Evolutionary conservation across 2,888 invertebrate species (phyloP).

Genomic region (Megastigmus dorsalis): DNA sequence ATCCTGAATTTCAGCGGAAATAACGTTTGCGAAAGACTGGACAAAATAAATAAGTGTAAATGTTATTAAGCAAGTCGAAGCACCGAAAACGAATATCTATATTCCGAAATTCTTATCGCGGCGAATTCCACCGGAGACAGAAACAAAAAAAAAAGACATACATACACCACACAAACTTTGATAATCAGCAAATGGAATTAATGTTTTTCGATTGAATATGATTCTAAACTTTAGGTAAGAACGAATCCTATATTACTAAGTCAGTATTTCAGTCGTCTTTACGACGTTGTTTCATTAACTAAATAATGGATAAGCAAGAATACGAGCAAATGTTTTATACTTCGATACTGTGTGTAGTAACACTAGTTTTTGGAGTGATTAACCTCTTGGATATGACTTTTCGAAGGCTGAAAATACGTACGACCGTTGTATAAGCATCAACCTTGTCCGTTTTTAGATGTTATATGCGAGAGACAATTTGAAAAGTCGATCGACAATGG

Average conservation of each 20-base stretch:
- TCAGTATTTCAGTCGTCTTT: neutral
- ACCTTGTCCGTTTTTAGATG: conserved; percentile 45
- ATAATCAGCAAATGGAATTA: conserved; percentile 47
- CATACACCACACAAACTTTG: too few relatives aligned
- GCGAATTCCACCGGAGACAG: neutral
- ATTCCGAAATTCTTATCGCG: conserved; percentile 34
- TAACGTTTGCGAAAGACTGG: neutral
- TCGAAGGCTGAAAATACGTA: conserved; percentile 54
- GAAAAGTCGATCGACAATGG: conserved; percentile 39
- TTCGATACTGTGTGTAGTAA: conserved; percentile 6
- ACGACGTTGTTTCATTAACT: conserved; percentile 11
- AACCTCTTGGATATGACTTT: conserved; percentile 53
- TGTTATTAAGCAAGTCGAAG: conserved; percentile 1
- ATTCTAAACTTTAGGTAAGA: conserved; percentile 24
- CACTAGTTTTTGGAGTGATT: conserved; percentile 53
- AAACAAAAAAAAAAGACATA: neutral
- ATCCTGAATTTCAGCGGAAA: conserved; percentile 36
- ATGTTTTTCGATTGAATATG: conserved; percentile 19
- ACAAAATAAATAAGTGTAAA: neutral
- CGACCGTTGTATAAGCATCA: conserved; percentile 30
- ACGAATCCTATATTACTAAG: conserved; percentile 10
- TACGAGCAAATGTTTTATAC: conserved; percentile 44
- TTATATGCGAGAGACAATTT: conserved; percentile 46
- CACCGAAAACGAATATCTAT: neutral
- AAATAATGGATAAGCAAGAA: too few relatives aligned